Base-by-base conservation (phyloP, 2,888 invertebrate species). In the Lucinisca nassula region DNA sequence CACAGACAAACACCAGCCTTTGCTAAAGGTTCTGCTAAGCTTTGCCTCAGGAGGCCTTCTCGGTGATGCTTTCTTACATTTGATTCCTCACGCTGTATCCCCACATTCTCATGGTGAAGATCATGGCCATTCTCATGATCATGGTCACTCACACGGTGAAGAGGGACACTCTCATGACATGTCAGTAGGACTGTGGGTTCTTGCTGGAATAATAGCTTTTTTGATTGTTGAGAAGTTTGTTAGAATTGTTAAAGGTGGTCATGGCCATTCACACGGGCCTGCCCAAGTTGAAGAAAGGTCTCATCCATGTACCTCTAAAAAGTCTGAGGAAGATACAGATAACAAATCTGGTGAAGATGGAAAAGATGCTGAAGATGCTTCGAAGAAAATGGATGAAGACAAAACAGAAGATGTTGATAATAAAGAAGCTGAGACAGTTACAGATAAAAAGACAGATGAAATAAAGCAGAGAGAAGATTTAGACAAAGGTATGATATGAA, bases 1-100 rank as follows among this genome's bases (percentile, higher is more conserved):
- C 74, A 93, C 95, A 90, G 97, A 98, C 81, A 98, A 98, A 94
- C 98, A 98, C 96, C 97, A 98, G 96, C 98, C 98, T 0, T 97
- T 98, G 55, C 97, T 99, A 10, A 99, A 99, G 97, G 97, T 99
- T 61, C 85, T 97, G 37, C 92, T 96, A 27, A 96, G 96, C 83
- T 96, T 96, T 93, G 96, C 96, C 4, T 96, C 96, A 37, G 97
- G 97, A 61, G 99, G 99, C 72, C 97, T 99, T 21, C 97, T 99
- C 0, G 99, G 99, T 10, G 99, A 99, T 97, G 99, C 99, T 0
- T 99, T 99, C 96, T 97, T 99, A 8, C 99, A 99, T 97, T 97
- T 99, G 90, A 99, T 99, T 95, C 99, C 99, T 0, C 99, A 99
- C 96, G 99, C 99, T 14, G 73, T 97, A 98, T 38, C 97, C 97